Conservation (phyloP, 2,113 vertebrate genomes). For the Sinocyclocheilus grahami region DNA sequence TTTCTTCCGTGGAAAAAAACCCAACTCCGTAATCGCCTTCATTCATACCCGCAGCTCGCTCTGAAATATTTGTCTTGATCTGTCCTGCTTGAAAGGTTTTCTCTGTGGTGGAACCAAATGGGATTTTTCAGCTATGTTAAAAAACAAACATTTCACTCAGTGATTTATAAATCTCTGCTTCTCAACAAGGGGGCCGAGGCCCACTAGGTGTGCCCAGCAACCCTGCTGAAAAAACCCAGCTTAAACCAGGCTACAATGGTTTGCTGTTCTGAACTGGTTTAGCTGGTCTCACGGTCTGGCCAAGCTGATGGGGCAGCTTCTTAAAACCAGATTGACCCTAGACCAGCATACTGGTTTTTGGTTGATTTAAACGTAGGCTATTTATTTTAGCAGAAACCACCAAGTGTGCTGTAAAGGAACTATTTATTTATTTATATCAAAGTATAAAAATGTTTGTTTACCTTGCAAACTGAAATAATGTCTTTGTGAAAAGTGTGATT, state of each 20-base stretch:
- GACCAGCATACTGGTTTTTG: not conserved
- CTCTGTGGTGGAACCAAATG: not conserved
- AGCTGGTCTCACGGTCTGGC: not conserved
- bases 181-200: not conserved
- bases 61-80: conserved; percentile 11
- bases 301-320: not conserved
- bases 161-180: not conserved
- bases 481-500: not conserved
- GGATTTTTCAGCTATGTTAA: not conserved
- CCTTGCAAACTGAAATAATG: not conserved
- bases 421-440: not conserved
- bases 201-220: not conserved
- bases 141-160: not conserved
- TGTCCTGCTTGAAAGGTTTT: conserved; percentile 6
- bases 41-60: not conserved
- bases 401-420: not conserved
- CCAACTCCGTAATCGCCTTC: conserved; percentile 18
- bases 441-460: not conserved
- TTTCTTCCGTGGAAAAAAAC: conserved; percentile 1
- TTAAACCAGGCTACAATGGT: not conserved
- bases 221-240: not conserved
- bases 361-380: too few relatives aligned
- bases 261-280: not conserved
- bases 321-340: not conserved
- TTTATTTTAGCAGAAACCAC: not conserved